A percentile compares a stretch with the other conserved stretches of the same genome.
phyloP scores from a whole-genome alignment of 2,113 vertebrate species.

The Cynoglossus semilaevis region DNA sequence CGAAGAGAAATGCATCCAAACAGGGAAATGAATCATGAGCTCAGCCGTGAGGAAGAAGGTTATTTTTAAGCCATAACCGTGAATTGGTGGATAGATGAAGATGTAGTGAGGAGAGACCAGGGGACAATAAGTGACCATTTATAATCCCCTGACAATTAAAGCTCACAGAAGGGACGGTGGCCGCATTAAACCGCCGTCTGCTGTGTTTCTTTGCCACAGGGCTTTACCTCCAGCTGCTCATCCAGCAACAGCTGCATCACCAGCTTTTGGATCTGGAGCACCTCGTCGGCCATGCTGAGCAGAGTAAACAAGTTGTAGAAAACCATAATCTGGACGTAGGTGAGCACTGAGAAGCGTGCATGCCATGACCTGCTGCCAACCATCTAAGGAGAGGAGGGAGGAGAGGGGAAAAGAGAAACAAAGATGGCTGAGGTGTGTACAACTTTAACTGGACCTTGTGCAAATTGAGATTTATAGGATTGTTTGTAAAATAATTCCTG shows the following conservation, averaged over 20 bases:
- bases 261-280: conserved; percentile 82
- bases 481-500: background rate
- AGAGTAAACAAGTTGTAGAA: conserved; percentile 98
- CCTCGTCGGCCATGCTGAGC: conserved; percentile 83
- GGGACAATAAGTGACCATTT: conserved; percentile 46
- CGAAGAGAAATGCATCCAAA: conserved; percentile 19
- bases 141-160: conserved; percentile 43
- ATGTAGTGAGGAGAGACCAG: conserved; percentile 23
- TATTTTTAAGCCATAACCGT: conserved; percentile 48
- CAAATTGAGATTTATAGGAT: background rate
- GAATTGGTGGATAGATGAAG: conserved; percentile 35
- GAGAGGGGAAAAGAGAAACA: background rate
- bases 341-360: conserved; percentile 89
- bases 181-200: conserved; percentile 19
- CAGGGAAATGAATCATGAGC: conserved; percentile 23
- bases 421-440: background rate
- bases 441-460: background rate
- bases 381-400: conserved; percentile 73
- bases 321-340: conserved; percentile 96
- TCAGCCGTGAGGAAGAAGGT: conserved; percentile 15
- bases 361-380: conserved; percentile 93
- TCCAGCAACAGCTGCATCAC: conserved; percentile 91
- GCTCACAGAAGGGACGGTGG: conserved; percentile 4
- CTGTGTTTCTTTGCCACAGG: background rate
- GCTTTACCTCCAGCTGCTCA: conserved; percentile 92